Evolutionary conservation across 1,140 invertebrate genomes (phyloP), one percentile per base, ranked within the genome.

Genomic region (Scaptomyza pallida): DNA sequence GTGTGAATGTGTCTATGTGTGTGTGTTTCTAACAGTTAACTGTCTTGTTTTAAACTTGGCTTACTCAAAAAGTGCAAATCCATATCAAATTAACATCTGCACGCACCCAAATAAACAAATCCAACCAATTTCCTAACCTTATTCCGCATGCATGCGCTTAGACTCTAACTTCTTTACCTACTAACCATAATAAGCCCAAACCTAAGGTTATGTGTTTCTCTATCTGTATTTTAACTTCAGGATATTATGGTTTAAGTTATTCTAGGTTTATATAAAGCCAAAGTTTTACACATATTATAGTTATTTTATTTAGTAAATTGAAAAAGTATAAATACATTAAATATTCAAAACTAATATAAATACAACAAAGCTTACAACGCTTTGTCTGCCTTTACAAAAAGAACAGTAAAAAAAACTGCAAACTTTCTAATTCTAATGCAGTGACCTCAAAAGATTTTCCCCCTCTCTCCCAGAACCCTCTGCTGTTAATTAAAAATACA

Each of bases 401-500:
- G 9, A 6, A 17, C 15, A n/a, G n/a, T n/a, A 33, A 45, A 57
- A 56, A 13, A 33, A n/a, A 35, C 3, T 35, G 2, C 15, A 9
- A 15, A n/a, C 8, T 48, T 4, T 23, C 33, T 37, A 37, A 54
- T 54, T 48, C 43, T 19, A 72, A 72, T 12, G 8, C 33, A 47
- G 33, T 68, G 37, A 61, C 47, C 35, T 35, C 21, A 15, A 33
- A 44, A 21, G 16, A 15, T 16, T 35, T 10, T 5, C 15, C 12
- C n/a, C 33, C 13, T 1, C 5, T 47, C 43, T 8, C 48, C 16
- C 41, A 16, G 23, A 30, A 9, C 3, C 2, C 16, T 33, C 68
- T 60, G 63, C 52, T 83, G 63, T 74, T 71, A 70, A 83, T 81
- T 78, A 75, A 74, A 83, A 78, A 67, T 52, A 63, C 30, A 55